Conservation (phyloP, 2,797 vertebrate genomes). For the Ceyx erithaca region DNA sequence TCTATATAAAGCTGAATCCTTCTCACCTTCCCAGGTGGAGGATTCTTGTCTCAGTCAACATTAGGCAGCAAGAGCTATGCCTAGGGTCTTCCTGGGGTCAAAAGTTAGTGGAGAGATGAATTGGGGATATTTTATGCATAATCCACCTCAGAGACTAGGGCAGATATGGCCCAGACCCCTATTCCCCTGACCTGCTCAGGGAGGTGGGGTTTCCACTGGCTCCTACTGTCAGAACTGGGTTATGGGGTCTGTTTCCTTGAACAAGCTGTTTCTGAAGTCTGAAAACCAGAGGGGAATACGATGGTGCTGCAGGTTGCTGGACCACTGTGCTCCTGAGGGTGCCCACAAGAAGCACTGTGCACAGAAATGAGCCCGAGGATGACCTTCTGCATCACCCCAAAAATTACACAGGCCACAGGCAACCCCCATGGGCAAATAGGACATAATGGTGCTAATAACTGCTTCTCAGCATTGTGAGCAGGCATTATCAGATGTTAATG, state of each 20-base stretch:
- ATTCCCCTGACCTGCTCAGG: accelerated
- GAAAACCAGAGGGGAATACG: accelerated
- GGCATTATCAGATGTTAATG: not conserved
- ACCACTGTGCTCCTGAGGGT: not conserved
- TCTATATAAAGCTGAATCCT: not conserved
- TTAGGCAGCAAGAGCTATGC: not conserved
- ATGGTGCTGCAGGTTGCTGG: not conserved
- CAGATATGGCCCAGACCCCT: accelerated
- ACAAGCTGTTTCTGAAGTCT: not conserved
- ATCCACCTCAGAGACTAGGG: accelerated
- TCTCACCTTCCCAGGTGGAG: not conserved
- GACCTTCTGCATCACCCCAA: not conserved
- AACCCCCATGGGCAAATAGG: not conserved
- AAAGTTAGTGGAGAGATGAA: not conserved
- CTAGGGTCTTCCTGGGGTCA: not conserved
- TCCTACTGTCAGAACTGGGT: not conserved
- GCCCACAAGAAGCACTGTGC: not conserved
- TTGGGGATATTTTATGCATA: not conserved
- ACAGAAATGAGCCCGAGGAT: not conserved
- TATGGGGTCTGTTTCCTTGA: accelerated
- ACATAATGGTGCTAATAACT: not conserved
- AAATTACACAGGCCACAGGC: not conserved
- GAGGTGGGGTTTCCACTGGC: not conserved
- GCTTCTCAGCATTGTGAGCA: not conserved
- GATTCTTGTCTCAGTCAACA: not conserved